Base-by-base conservation (phyloP, 2,888 invertebrate genomes). In the Choristoneura rosaceana region DNA sequence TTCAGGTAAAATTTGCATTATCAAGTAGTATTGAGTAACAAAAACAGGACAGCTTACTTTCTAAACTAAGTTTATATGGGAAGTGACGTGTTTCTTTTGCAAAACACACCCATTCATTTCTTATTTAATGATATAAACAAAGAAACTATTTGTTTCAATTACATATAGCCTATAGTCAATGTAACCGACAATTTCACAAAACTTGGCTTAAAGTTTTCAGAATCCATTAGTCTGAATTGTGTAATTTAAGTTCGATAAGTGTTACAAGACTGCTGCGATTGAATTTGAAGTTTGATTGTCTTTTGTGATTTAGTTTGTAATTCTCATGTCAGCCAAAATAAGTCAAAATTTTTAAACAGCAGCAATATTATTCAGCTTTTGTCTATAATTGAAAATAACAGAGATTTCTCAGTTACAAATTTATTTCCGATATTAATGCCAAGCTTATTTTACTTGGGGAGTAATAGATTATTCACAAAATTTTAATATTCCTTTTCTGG, bases 1-100 rank as follows among this genome's bases (percentile, higher is more conserved):
- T 71, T 96, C 97, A 91, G 97, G 97, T 97, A 90, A 38, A 38
- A 7, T 38, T 38, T 3, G 7, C 7, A 38, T 38, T 38, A 38
- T 4, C 38, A 38, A 38, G 38, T 38, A 38, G 7, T 7, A 38
- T 7, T 38, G 38, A 38, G 5, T 1, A 38, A 7, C 38, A 38
- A 7, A 38, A 38, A 38, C 7, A 7, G 38, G 38, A 38, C 38
- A 38, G 38, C 4, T 38, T 5, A 38, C 38, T 38, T 38, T 7
- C 38, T 5, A 38, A 38, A 38, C 38, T 4, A 38, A 38, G 7
- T 38, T 38, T 38, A 38, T 38, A 34, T 34, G 4, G 4, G 1
- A 38, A 7, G 38, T 38, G 25, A 25, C 25, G 1, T 25, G 25
- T 25, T 25, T 25, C 25, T 38, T 38, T 38, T 7, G 38, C 7